Evolutionary conservation across 2,888 invertebrate genomes (phyloP), one percentile per base, ranked within the genome.

Genomic region (Villa cingulata): DNA sequence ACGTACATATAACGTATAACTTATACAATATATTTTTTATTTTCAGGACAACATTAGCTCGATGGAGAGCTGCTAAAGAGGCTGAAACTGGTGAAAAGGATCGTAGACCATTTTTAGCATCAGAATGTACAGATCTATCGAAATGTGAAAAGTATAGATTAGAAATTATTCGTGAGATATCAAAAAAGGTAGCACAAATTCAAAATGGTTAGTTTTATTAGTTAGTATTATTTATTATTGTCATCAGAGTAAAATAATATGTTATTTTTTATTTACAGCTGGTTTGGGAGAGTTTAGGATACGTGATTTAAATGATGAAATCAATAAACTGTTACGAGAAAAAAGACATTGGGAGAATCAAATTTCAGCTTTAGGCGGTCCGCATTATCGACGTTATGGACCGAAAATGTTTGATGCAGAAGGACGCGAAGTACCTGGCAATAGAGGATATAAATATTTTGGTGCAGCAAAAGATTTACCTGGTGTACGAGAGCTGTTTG

Each of bases 241-340:
- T n/a, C n/a, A 36, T 34, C 36, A 17, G 32, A 23, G 3, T 42
- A 14, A 37, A 36, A 23, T 36, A 32, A n/a, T 12, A 37, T 15
- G 23, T 46, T 42, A 32, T 34, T 40, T 51, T n/a, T 19, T 45
- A 50, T 50, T 64, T 66, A 10, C 57, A 84, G 88, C 98, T 55
- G 98, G 98, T 49, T 75, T 98, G n/a, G 98, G 98, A 4, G 98
- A 99, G 70, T 99, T 96, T 66, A 81, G 96, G 20, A 89, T 99
- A 54, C 78, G 98, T 16, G 98, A 99, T 65, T 72, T 99, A 19
- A 99, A 99, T 66, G 98, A 99, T 71, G 97, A 99, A 70, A 99
- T 99, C 56, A 99, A 99, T 70, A 97, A 98, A 70, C 67, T 97
- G 53, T 74, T 99, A 50, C 74, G 96, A 41, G 94, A 97, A 63